Evolutionary conservation across 2,113 vertebrate genomes (phyloP).

Genomic region (Odocoileus virginianus): DNA sequence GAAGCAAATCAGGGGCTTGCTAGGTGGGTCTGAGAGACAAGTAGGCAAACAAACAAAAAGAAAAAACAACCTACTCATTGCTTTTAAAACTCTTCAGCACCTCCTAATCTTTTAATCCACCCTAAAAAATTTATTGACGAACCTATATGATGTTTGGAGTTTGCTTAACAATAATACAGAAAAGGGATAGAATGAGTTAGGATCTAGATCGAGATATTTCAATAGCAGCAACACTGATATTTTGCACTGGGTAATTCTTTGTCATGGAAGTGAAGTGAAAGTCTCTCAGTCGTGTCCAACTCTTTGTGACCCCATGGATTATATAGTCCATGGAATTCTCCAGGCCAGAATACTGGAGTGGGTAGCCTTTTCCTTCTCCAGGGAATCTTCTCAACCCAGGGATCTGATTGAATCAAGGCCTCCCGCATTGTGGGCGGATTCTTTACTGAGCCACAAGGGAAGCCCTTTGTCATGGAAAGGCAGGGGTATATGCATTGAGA

Average conservation of each 20-base stretch:
- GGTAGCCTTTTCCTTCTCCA: neutral
- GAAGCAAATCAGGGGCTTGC: neutral
- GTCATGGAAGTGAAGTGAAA: neutral
- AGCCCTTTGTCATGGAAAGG: neutral
- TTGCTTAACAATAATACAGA: neutral
- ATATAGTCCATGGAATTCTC: neutral
- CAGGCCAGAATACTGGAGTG: neutral
- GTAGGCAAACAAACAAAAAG: neutral
- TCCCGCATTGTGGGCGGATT: neutral
- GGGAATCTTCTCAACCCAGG: neutral
- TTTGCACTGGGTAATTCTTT: neutral
- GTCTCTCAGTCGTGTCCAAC: neutral
- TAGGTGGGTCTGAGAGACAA: neutral
- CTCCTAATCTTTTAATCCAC: neutral
- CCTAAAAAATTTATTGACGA: neutral
- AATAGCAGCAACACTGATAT: neutral
- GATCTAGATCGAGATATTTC: slow-evolving; percentile 18
- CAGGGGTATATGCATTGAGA: neutral
- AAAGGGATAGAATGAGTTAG: neutral
- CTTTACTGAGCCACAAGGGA: neutral
- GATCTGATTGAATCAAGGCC: neutral
- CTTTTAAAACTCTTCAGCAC: neutral
- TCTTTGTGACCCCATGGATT: neutral
- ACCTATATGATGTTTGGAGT: neutral
- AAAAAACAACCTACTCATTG: neutral